Percentiles rank a stretch among this genome's conserved stretches.
These are phyloP conservation scores for Mandrillus leucophaeus DNA, from an alignment of 2,113 vertebrate genomes.

Conservation along the genomic window DNA sequence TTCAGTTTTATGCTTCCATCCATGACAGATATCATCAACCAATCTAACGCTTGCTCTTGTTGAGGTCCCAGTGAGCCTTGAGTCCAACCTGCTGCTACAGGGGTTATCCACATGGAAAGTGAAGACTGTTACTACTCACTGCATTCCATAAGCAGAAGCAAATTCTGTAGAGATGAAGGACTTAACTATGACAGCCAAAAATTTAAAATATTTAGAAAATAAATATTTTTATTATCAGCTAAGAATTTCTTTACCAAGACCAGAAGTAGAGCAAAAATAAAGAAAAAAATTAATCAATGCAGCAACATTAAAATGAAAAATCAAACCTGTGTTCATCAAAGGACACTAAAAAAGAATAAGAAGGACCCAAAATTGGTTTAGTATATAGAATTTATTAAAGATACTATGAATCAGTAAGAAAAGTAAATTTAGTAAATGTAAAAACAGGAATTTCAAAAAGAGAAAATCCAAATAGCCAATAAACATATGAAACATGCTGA, in stretches of 20 bases:
- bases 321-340: background rate
- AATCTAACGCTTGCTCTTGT: background rate
- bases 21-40: background rate
- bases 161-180: background rate
- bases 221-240: background rate
- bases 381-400: background rate
- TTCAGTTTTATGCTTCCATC: background rate
- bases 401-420: background rate
- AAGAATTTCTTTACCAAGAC: background rate
- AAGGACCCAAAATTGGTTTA: background rate
- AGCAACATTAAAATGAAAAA: background rate
- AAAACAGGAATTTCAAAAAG: constrained; percentile 9
- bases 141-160: background rate
- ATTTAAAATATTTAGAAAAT: background rate
- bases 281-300: background rate
- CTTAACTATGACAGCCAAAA: background rate
- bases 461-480: background rate
- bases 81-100: background rate
- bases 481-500: background rate
- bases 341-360: background rate
- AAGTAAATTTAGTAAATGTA: background rate
- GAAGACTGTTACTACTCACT: background rate
- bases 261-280: background rate
- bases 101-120: background rate
- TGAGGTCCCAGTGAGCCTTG: background rate